Evolutionary conservation across 2,797 vertebrate species (phyloP), one percentile per base, ranked within the genome.

Genomic region (Oreonectes daqikongensis): DNA sequence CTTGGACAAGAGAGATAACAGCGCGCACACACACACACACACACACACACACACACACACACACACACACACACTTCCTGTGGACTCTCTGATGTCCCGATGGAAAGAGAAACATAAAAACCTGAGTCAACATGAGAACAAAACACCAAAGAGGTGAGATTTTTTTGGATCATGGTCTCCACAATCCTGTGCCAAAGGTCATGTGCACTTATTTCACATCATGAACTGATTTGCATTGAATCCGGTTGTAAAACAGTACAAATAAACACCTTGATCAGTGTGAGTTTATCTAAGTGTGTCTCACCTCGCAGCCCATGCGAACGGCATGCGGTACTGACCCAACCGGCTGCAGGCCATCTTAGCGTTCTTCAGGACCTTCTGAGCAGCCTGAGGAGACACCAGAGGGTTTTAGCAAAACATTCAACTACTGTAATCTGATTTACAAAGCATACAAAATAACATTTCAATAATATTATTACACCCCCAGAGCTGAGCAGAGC

Each of bases 271-370:
- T 32, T 0, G 30, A 32, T 4, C 24, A 46, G 57, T 67, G 26
- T 32, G 22, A 30, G 30, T 24, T 24, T 24, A 17, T 55, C 30
- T 52, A 22, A 52, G 52, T 50, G 0, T 65, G 35, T 15, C 81
- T 88, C 92, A 99, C 98, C 97, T 95, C 75, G 96, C 97, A 85
- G 97, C 95, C 98, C 98, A 99, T 24, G 96, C 98, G 88, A 99
- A 99, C 50, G 98, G 97, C 98, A 99, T 99, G 85, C 93, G 91
- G 82, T 99, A 99, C 72, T 97, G 96, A 64, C 97, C 97, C 57
- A 99, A 89, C 74, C 97, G 93, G 81, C 92, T 92, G 83, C 98
- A 99, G n/a, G 96, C 95, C 85, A 96, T 92, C 83, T 98, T 99
- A 81, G 95, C 96, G 4, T 99, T 99, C 91, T 98, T 99, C 90